phyloP scores from a whole-genome alignment of 2,888 invertebrate genomes.

The Chorisops tibialis region DNA sequence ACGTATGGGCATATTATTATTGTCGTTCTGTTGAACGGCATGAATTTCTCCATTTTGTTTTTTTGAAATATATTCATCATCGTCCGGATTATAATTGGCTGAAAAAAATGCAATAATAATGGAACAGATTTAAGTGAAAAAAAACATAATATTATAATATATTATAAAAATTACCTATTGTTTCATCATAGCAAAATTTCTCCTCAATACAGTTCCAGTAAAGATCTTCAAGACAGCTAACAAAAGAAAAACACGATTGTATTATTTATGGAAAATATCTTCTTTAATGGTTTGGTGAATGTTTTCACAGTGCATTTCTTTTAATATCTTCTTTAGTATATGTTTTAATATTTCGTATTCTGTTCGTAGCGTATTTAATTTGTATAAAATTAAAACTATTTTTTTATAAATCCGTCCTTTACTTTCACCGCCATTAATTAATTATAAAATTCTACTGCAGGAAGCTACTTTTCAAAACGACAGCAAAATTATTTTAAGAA shows the following conservation, averaged over 20 bases:
- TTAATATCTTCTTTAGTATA: too few relatives aligned
- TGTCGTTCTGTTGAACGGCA: constrained; percentile 39
- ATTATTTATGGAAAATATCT: too few relatives aligned
- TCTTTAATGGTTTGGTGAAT: too few relatives aligned
- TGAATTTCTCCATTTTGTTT: constrained; percentile 41
- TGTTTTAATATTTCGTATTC: too few relatives aligned
- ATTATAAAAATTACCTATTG: constrained; percentile 55
- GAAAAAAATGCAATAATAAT: background rate
- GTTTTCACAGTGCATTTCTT: too few relatives aligned
- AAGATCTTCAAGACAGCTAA: constrained; percentile 66
- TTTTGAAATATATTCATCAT: constrained; percentile 49
- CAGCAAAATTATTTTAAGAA: too few relatives aligned
- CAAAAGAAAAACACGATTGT: background rate
- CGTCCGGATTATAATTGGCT: constrained; percentile 54
- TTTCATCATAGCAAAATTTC: constrained; percentile 69
- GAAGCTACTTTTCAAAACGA: too few relatives aligned
- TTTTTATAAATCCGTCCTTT: too few relatives aligned
- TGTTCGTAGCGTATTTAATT: too few relatives aligned
- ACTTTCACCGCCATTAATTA: too few relatives aligned
- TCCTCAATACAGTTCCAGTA: constrained; percentile 74
- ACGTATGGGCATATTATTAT: constrained; percentile 48
- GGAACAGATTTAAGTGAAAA: background rate
- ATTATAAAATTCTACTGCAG: too few relatives aligned
- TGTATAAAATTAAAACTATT: too few relatives aligned
- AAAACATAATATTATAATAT: background rate